Evolutionary conservation across 2,797 vertebrate genomes (phyloP).

Genomic region (Perodicticus potto): DNA sequence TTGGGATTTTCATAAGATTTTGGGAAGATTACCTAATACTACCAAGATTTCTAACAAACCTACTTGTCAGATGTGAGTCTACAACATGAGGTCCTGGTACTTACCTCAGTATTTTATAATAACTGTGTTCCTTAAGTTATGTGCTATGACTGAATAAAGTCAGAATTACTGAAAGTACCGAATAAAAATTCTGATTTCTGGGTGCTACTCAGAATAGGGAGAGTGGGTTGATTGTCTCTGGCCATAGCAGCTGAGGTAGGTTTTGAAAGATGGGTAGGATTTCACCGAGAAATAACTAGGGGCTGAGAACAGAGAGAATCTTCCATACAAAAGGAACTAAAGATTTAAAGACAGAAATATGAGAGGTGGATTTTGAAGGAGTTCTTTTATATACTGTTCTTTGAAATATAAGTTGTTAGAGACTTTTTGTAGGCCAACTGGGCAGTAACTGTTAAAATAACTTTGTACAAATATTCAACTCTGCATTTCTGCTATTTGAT

Average conservation of each 20-base stretch:
- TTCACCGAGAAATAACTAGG: neutral
- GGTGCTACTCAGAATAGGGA: neutral
- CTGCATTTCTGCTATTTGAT: neutral
- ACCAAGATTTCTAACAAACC: neutral
- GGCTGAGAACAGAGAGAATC: neutral
- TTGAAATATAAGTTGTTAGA: neutral
- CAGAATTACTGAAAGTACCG: neutral
- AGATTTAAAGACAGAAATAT: neutral
- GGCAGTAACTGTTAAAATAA: neutral
- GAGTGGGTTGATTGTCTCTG: neutral
- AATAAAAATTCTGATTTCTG: neutral
- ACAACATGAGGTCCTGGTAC: neutral
- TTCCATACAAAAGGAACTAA: neutral
- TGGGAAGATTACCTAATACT: neutral
- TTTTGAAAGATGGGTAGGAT: neutral
- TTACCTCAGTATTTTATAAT: neutral
- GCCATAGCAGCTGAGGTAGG: neutral
- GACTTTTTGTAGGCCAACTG: neutral
- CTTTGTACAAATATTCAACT: neutral
- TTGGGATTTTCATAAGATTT: neutral
- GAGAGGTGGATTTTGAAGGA: constrained; percentile 7
- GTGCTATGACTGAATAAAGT: neutral
- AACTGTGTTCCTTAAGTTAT: neutral
- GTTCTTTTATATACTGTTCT: neutral
- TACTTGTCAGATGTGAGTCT: neutral